Base-by-base conservation (phyloP, 2,113 vertebrate species). In the Cottus gobio region DNA sequence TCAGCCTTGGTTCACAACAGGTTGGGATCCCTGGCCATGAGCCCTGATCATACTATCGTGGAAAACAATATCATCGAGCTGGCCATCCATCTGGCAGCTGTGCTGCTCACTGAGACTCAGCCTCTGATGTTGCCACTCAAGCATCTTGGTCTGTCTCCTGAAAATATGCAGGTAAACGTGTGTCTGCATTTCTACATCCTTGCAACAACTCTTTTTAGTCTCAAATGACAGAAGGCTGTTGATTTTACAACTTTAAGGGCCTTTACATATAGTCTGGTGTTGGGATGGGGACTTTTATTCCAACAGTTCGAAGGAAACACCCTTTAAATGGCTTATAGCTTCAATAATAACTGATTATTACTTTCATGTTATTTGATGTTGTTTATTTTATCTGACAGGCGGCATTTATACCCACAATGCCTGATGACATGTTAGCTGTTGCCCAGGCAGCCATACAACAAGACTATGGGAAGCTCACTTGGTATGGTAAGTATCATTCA, bases 401-500 rank as follows among this genome's bases (percentile, higher is more conserved):
- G 0, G 91, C 96, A 0, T 98, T 95, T 56, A 91, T 98, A 60
- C 97, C 97, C 10, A 97, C 97, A 0, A 98, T 98, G 97, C 97
- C 97, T 0, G 96, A 98, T 86, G 97, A 98, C 72, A 30, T 97
- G 64, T 61, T 82, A 44, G 73, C 42, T 37, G 90, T 96, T 64
- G 96, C 95, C 0, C 90, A 61, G 89, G 0, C 18, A 30, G 89
- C 44, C 2, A 0, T 88, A 54, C 62, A 70, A 18, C 74, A 82
- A 64, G 0, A 26, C 5, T 7, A 15, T 48, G 0, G 4, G 0
- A 0, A 0, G 0, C 24, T 96, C 76, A 71, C 0, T 0, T 97
- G 97, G 97, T 98, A 97, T 75, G 71, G 97, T 98, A 92, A 96
- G 97, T 96, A 82, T 42, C 5, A 18, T 69, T 50, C 5, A 52